Percentiles rank a stretch among this genome's conserved stretches.
Conservation (phyloP, 2,113 vertebrate genomes). For the Otis tarda region DNA sequence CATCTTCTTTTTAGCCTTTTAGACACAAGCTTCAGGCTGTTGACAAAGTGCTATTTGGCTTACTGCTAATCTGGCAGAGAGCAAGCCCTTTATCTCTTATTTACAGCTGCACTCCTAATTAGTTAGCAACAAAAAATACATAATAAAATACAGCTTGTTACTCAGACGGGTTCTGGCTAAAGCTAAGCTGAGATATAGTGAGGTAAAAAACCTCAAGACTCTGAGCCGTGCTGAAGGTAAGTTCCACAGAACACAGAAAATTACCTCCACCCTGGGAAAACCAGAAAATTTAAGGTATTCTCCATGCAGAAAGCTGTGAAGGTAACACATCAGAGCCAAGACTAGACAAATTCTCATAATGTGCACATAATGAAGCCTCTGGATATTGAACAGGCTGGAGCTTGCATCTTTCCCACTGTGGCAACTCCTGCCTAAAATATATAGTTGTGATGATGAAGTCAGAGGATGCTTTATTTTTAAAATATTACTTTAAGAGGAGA, state of each 20-base stretch:
- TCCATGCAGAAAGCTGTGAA: not conserved
- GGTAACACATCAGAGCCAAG: slow-evolving; percentile 19
- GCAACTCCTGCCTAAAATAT: slow-evolving; percentile 12
- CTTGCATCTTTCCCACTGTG: slow-evolving; percentile 29
- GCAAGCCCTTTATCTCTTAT: not conserved
- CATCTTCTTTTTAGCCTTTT: slow-evolving; percentile 20
- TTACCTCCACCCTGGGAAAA: slow-evolving; percentile 28
- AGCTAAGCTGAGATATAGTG: not conserved
- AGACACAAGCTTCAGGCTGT: not conserved
- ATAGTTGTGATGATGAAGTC: not conserved
- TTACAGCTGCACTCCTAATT: slow-evolving; percentile 32
- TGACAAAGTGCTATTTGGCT: slow-evolving; percentile 3
- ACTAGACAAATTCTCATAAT: slow-evolving; percentile 29
- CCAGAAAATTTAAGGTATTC: not conserved
- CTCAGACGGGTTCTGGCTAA: not conserved
- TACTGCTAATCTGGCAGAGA: not conserved
- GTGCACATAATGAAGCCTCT: slow-evolving; percentile 32
- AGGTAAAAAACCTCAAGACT: not conserved
- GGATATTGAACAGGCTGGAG: slow-evolving; percentile 39
- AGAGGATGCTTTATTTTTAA: not conserved
- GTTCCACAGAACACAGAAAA: slow-evolving; percentile 28
- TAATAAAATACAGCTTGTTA: slow-evolving; percentile 13
- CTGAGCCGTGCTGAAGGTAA: not conserved
- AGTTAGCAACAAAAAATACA: slow-evolving; percentile 30
- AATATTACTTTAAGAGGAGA: not conserved